Percentiles rank a stretch among this genome's conserved stretches.
phyloP scores from a whole-genome alignment of 37 sponge, comb jelly and placozoan genomes.

The Cliona cf. orientalis region DNA sequence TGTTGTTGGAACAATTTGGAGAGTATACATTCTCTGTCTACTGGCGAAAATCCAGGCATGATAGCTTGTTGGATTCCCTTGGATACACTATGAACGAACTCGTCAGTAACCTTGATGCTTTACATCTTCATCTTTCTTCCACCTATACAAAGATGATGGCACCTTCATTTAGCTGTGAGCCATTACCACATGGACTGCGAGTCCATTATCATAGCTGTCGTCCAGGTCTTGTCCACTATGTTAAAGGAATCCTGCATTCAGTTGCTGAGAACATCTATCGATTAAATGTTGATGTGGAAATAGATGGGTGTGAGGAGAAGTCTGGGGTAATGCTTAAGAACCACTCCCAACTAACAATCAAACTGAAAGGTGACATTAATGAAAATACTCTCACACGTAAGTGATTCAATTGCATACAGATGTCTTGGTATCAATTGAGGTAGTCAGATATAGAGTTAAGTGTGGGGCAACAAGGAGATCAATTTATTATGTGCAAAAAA shows the following conservation, averaged over 20 bases:
- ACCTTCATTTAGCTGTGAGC: neutral
- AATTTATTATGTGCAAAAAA: too few species aligned
- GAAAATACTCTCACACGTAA: neutral
- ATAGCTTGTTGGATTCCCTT: neutral
- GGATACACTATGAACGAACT: neutral
- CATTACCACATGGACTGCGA: neutral
- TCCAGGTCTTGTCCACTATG: neutral
- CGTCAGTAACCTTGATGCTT: neutral
- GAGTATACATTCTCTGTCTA: neutral
- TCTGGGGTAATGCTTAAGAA: neutral
- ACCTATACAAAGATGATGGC: slow-evolving; percentile 1
- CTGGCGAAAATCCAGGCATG: slow-evolving; percentile 5
- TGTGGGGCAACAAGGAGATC: too few species aligned
- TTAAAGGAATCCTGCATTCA: neutral
- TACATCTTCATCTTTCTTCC: neutral
- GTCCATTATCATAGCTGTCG: neutral
- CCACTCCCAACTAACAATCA: neutral
- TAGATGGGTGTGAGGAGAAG: neutral
- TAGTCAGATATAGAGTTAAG: too few species aligned
- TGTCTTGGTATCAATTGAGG: too few species aligned
- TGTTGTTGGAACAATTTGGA: neutral
- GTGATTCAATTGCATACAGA: too few species aligned
- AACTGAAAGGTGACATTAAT: neutral
- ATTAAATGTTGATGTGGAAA: neutral
- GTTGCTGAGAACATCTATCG: neutral